phyloP scores from a whole-genome alignment of 2,888 invertebrate genomes.

The Pterobdella sp. region DNA sequence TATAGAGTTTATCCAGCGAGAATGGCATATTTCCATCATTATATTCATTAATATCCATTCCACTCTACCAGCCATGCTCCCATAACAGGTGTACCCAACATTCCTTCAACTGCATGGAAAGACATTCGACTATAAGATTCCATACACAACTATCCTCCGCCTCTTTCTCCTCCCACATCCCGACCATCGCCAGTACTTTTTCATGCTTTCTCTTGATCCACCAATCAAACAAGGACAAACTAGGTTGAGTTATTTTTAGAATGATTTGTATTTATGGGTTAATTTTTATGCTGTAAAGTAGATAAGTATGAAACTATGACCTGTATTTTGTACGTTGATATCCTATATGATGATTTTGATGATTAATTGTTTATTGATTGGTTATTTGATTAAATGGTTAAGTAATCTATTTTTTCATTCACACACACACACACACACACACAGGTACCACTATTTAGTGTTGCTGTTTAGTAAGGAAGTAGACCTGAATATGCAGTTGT shows the following conservation, averaged over 20 bases:
- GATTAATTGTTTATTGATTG: background rate
- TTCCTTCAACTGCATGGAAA: conserved; percentile 91
- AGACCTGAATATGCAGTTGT: conserved; percentile 79
- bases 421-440: conserved; percentile 1
- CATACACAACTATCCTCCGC: conserved; percentile 87
- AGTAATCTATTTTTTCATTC: conserved; percentile 8
- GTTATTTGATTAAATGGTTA: background rate
- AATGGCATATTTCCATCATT: too few species aligned
- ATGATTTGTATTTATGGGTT: background rate
- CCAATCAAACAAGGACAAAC: conserved; percentile 99
- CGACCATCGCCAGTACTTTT: conserved; percentile 94
- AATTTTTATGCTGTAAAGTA: too few species aligned
- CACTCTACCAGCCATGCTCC: background rate
- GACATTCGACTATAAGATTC: conserved; percentile 99
- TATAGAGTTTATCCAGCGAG: too few species aligned
- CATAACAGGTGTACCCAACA: conserved; percentile 71
- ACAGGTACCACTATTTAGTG: conserved; percentile 61
- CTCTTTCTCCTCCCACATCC: conserved; percentile 91
- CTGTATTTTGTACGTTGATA: too few species aligned
- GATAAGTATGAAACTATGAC: too few species aligned
- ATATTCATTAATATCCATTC: background rate
- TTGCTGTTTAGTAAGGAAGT: conserved; percentile 89
- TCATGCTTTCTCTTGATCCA: conserved; percentile 90
- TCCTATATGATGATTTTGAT: too few species aligned
- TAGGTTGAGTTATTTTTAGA: conserved; percentile 68